Percentiles rank a stretch among this genome's conserved stretches.
Conservation (phyloP, 1,140 invertebrate species). For the Drepana arcuata region DNA sequence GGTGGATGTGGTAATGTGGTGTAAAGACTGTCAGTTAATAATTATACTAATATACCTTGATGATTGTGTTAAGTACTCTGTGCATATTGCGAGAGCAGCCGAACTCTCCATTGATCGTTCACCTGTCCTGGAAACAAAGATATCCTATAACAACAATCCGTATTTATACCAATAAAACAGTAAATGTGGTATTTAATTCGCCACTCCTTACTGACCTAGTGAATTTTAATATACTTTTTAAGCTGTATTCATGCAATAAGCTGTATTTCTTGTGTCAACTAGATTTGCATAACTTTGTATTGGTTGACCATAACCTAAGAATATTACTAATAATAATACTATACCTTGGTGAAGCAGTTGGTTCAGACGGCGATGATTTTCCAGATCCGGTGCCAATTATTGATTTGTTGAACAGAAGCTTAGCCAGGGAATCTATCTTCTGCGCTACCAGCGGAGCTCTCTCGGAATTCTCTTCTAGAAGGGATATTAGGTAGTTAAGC, state of each 20-base stretch:
- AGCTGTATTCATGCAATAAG: too few species aligned
- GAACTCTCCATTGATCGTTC: conserved; percentile 51
- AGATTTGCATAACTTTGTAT: too few species aligned
- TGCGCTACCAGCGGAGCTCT: conserved; percentile 73
- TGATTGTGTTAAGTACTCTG: conserved; percentile 49
- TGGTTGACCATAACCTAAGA: too few species aligned
- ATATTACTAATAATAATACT: too few species aligned
- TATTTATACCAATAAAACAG: too few species aligned
- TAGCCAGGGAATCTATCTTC: conserved; percentile 76
- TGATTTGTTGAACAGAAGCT: conserved; percentile 75
- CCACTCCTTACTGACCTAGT: too few species aligned
- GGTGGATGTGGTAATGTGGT: too few species aligned
- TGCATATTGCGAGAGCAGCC: conserved; percentile 49
- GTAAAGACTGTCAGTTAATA: too few species aligned
- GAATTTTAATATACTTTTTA: too few species aligned
- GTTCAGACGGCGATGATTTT: conserved; percentile 57
- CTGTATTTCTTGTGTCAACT: too few species aligned
- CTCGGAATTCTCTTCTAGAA: conserved; percentile 63
- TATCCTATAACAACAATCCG: not conserved
- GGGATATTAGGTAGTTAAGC: not conserved
- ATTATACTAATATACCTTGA: too few species aligned
- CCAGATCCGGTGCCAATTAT: conserved; percentile 56
- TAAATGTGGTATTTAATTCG: too few species aligned
- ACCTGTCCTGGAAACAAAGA: conserved; percentile 19
- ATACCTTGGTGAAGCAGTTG: conserved; percentile 42